A percentile compares a stretch with the other conserved stretches of the same genome.
These are phyloP conservation scores for Drosophila kurseongensis DNA, from an alignment of 1,140 invertebrate species.

Conservation along the genomic window DNA sequence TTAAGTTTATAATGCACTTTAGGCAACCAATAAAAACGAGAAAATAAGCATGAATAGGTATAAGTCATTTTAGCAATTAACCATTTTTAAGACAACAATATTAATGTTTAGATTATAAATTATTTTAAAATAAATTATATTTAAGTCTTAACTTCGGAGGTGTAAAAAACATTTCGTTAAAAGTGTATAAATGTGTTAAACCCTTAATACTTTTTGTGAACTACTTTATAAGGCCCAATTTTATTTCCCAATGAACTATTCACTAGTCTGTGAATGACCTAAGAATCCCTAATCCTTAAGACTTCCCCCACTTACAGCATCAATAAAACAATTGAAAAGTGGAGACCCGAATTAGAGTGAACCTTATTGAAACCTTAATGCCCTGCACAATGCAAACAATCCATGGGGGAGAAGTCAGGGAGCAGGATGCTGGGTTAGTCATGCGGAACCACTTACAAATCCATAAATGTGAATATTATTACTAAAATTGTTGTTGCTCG, in stretches of 20 bases:
- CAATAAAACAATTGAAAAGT: conserved; percentile 63
- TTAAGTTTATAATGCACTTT: too few relatives aligned
- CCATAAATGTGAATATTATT: conserved; percentile 83
- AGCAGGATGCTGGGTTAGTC: conserved; percentile 64
- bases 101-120: too few relatives aligned
- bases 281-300: conserved; percentile 67
- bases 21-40: too few relatives aligned
- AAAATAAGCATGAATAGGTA: too few relatives aligned
- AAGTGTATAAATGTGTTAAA: too few relatives aligned
- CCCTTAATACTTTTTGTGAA: too few relatives aligned
- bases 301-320: conserved; percentile 12
- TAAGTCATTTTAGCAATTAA: too few relatives aligned
- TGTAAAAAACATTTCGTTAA: too few relatives aligned
- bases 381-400: conserved; percentile 36
- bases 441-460: conserved; percentile 82
- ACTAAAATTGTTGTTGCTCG: conserved; percentile 68
- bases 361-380: conserved; percentile 73
- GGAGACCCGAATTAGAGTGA: conserved; percentile 67
- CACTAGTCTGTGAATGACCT: conserved; percentile 72
- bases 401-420: conserved; percentile 3
- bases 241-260: neutral
- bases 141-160: too few relatives aligned
- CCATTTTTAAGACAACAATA: too few relatives aligned
- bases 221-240: neutral
- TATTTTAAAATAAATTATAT: too few relatives aligned